Evolutionary conservation across 2,888 invertebrate species (phyloP), one percentile per base, ranked within the genome.

Genomic region (Allacma fusca): DNA sequence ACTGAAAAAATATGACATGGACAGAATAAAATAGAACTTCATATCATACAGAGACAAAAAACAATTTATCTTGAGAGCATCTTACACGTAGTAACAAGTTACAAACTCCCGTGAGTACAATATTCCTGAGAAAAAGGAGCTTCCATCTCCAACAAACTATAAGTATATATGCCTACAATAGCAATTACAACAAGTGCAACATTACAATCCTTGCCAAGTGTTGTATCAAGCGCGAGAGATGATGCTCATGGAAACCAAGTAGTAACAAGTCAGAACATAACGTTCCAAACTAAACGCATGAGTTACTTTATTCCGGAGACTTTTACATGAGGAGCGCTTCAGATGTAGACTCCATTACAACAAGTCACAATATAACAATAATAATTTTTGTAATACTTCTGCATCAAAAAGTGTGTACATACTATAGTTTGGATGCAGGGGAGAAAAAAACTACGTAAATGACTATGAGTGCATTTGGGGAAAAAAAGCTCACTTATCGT

Each of bases 401-500:
- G 16, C 50, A 34, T 34, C 34, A 34, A 34, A 34, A 34, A 4
- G 4, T 34, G 34, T 9, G 34, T 9, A 34, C 34, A 34, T 9
- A 34, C n/a, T n/a, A n/a, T n/a, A n/a, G n/a, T n/a, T n/a, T n/a
- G n/a, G n/a, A n/a, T 34, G 9, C 34, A 34, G 5, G 34, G 9
- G 34, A 34, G 34, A 34, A 7, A 34, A 34, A 9, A 34, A 7
- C 5, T 34, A 34, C 4, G 34, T n/a, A 34, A 34, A 34, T 34
- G 34, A 7, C 34, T 34, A 34, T 34, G 9, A 50, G 9, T 50
- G 50, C 50, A 50, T 1, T 2, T 5, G 2, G 16, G 9, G 34
- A 62, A 59, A 62, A 72, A 70, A 50, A 50, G 70, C 62, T 64
- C 73, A 59, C 62, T 64, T 73, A 73, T 73, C 62, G 24, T 73